phyloP scores from a whole-genome alignment of 2,797 vertebrate species.

The Meriones psammophilus region DNA sequence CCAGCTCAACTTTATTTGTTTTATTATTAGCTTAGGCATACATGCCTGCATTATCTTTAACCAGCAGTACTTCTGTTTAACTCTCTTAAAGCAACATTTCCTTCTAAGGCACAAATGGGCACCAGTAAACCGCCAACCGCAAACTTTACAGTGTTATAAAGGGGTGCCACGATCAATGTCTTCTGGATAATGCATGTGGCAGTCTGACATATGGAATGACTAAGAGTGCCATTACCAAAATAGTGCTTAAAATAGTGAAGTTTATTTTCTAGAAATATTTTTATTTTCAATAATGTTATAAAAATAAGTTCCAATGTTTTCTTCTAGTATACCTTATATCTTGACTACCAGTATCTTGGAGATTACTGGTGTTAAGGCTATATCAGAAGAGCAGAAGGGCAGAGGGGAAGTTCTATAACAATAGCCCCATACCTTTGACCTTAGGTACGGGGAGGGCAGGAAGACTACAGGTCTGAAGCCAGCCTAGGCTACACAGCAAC shows the following conservation, averaged over 20 bases:
- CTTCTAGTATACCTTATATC: background rate
- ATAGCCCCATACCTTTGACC: background rate
- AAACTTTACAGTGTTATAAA: background rate
- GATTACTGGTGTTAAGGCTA: background rate
- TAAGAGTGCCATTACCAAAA: background rate
- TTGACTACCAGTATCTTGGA: background rate
- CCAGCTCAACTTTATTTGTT: background rate
- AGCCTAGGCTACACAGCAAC: background rate
- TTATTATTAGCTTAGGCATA: background rate
- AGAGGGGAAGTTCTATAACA: background rate
- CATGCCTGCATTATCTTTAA: background rate
- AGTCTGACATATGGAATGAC: background rate
- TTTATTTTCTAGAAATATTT: background rate
- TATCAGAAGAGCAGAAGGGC: background rate
- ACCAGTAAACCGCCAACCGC: background rate
- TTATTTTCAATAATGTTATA: background rate
- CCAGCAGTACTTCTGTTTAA: background rate
- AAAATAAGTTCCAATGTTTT: slow-evolving; percentile 50
- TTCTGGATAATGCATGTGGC: background rate
- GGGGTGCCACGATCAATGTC: background rate
- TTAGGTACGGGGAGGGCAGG: too few relatives aligned
- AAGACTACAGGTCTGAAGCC: background rate
- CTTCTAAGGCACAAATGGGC: background rate
- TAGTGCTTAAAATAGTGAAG: background rate
- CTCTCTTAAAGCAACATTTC: slow-evolving; percentile 2